Evolutionary conservation across 2,113 vertebrate genomes (phyloP).

Genomic region (Cyrtonyx montezumae): DNA sequence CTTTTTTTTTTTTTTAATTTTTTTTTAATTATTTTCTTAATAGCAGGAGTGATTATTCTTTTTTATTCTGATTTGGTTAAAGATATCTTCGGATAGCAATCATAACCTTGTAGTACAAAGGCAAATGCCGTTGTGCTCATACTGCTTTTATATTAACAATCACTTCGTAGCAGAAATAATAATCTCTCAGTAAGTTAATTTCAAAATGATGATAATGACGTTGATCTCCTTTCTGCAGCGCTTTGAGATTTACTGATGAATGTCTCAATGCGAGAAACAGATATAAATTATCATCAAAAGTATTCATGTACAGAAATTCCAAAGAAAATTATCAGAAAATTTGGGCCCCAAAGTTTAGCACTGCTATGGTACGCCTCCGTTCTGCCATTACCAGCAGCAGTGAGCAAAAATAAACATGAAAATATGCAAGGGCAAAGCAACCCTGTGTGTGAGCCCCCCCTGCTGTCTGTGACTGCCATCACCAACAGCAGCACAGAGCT

Average conservation of each 20-base stretch:
- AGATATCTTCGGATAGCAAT: background rate
- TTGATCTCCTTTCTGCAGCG: constrained; percentile 64
- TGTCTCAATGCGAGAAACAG: constrained; percentile 52
- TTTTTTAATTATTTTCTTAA: background rate
- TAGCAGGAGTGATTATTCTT: background rate
- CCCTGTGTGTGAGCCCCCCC: constrained; percentile 67
- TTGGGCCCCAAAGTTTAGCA: constrained; percentile 28
- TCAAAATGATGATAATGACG: constrained; percentile 67
- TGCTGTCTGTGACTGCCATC: constrained; percentile 42
- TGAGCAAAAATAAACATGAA: background rate
- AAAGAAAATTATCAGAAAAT: constrained; percentile 47
- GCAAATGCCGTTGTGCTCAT: constrained; percentile 26
- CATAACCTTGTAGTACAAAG: constrained; percentile 40
- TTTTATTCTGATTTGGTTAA: constrained; percentile 8
- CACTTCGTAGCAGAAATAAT: constrained; percentile 58
- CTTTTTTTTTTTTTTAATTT: background rate
- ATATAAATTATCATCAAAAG: constrained; percentile 66
- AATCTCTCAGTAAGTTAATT: constrained; percentile 70
- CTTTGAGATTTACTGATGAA: constrained; percentile 65
- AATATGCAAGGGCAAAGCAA: constrained; percentile 8
- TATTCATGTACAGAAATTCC: constrained; percentile 55
- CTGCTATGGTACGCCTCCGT: constrained; percentile 17
- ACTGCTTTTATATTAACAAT: constrained; percentile 51
- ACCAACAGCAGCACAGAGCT: background rate
- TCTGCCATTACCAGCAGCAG: constrained; percentile 12